Percentiles rank a stretch among this genome's conserved stretches.
phyloP scores from a whole-genome alignment of 2,888 invertebrate species.

The Tyria jacobaeae region DNA sequence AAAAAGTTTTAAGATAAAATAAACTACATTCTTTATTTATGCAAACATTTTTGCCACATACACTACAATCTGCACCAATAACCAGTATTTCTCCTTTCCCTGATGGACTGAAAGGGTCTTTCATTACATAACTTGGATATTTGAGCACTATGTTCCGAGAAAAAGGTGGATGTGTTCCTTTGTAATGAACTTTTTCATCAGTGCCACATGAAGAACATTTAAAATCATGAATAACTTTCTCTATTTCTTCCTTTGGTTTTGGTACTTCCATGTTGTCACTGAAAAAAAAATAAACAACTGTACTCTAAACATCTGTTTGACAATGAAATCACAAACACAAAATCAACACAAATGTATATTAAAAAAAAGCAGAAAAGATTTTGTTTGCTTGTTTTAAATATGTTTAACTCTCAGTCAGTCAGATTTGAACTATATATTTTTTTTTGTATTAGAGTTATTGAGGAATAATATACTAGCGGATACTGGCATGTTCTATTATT shows the following conservation, averaged over 20 bases:
- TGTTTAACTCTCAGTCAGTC: no score
- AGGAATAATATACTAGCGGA: no score
- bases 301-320: not conserved
- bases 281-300: constrained; percentile 51
- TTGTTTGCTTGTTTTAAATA: no score
- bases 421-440: no score
- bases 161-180: constrained; percentile 91
- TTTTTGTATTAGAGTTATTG: no score
- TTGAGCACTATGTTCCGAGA: constrained; percentile 88
- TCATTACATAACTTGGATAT: constrained; percentile 93
- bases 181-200: constrained; percentile 91
- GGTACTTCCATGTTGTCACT: constrained; percentile 66
- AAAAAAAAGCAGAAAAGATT: no score
- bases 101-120: constrained; percentile 93
- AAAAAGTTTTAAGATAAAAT: constrained; percentile 92
- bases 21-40: constrained; percentile 91
- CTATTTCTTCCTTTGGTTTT: constrained; percentile 60
- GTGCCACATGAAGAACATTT: constrained; percentile 89
- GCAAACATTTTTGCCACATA: constrained; percentile 91
- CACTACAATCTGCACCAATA: constrained; percentile 91
- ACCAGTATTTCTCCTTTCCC: constrained; percentile 92
- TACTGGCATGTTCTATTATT: no score
- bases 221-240: constrained; percentile 78
- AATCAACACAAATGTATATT: not conserved
- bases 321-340: not conserved